Evolutionary conservation across 2,888 invertebrate genomes (phyloP).

Genomic region (Neelides folsomi): DNA sequence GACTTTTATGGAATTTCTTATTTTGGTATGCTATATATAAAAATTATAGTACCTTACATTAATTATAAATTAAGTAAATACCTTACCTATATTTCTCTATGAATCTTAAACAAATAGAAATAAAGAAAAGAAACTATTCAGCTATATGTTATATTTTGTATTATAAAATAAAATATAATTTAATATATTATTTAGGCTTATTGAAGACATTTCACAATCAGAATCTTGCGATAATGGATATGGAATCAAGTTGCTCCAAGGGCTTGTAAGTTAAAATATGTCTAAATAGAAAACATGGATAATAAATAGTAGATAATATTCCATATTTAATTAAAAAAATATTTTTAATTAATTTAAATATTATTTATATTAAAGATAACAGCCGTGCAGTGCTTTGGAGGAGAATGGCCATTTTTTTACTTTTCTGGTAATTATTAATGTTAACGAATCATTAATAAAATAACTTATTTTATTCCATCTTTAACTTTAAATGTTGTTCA

Average conservation of each 20-base stretch:
- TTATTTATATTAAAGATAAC: conserved; percentile 40
- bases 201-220: conserved; percentile 19
- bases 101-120: too few species aligned
- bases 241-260: conserved; percentile 58
- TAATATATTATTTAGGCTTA: too few species aligned
- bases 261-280: conserved; percentile 35
- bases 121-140: too few species aligned
- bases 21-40: conserved; percentile 48
- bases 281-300: too few species aligned
- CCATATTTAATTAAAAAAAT: not conserved
- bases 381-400: conserved; percentile 65
- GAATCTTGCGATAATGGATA: conserved; percentile 37
- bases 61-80: not conserved
- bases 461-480: conserved; percentile 14
- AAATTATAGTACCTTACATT: not conserved
- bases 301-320: too few species aligned
- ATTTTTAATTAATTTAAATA: not conserved
- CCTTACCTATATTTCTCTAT: not conserved
- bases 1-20: conserved; percentile 72
- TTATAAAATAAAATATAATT: too few species aligned
- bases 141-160: too few species aligned
- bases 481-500: conserved; percentile 27
- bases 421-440: conserved; percentile 43
- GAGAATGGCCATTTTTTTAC: conserved; percentile 77
- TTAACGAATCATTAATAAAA: conserved; percentile 13